Conservation (phyloP, 2,797 vertebrate genomes). For the Chrysocyon brachyurus region DNA sequence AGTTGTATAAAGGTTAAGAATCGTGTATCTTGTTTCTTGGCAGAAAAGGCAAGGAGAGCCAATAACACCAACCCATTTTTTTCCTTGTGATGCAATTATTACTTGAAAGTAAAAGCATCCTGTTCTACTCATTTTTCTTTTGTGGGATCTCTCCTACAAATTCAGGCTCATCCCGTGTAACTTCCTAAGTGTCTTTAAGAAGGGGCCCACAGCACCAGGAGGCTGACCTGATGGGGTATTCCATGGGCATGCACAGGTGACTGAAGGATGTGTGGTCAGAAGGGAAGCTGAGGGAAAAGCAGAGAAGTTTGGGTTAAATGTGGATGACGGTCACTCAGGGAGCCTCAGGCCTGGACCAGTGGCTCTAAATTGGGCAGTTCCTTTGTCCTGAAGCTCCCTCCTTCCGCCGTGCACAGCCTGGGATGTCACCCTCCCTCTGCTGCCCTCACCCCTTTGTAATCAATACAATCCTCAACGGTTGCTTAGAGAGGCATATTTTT, state of each 20-base stretch:
- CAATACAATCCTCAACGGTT: slow-evolving; percentile 51
- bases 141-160: not conserved
- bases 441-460: not conserved
- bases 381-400: not conserved
- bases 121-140: not conserved
- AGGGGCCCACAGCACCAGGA: no score
- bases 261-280: not conserved
- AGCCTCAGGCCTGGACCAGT: not conserved
- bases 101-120: not conserved
- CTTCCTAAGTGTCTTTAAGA: not conserved
- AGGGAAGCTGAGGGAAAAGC: not conserved
- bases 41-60: not conserved
- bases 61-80: not conserved
- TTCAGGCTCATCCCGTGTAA: not conserved
- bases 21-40: not conserved
- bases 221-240: no score
- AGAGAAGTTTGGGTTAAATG: not conserved
- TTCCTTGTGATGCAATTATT: not conserved
- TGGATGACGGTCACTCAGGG: not conserved
- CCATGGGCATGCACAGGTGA: fast-evolving
- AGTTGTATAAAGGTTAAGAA: no score
- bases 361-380: not conserved
- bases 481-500: slow-evolving; percentile 63
- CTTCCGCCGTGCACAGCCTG: not conserved
- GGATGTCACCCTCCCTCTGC: not conserved